Evolutionary conservation across 2,888 invertebrate species (phyloP).

Genomic region (Cataglyphis rosenhaueri): DNA sequence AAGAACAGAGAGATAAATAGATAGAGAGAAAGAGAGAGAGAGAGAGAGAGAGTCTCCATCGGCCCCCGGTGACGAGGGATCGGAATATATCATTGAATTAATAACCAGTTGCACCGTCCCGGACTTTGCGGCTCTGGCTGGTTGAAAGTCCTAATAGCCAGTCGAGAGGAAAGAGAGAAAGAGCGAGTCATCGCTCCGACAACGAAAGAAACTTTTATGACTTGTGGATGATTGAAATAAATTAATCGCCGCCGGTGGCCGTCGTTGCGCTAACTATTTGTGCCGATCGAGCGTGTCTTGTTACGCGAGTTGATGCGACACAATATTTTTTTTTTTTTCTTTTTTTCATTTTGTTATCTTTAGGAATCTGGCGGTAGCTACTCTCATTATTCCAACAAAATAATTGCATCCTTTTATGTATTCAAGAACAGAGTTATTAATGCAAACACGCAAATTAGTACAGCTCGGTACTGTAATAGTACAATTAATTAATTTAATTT

Average conservation of each 20-base stretch:
- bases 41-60: constrained; percentile 32
- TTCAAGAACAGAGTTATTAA: not conserved
- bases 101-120: constrained; percentile 74
- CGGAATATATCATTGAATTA: constrained; percentile 80
- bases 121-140: constrained; percentile 48
- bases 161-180: constrained; percentile 24
- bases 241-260: constrained; percentile 55
- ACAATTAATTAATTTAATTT: not conserved
- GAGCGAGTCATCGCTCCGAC: constrained; percentile 49
- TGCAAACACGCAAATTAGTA: not conserved
- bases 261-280: constrained; percentile 45
- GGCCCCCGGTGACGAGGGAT: constrained; percentile 65
- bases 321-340: not conserved
- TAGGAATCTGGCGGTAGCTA: constrained; percentile 15
- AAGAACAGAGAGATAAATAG: constrained; percentile 31
- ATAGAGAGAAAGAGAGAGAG: constrained; percentile 48
- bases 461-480: not conserved
- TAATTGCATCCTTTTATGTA: constrained; percentile 8
- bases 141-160: constrained; percentile 52
- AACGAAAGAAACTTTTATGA: constrained; percentile 53
- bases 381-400: constrained; percentile 16
- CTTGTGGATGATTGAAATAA: constrained; percentile 54
- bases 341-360: constrained; percentile 6
- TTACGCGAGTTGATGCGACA: constrained; percentile 27
- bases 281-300: constrained; percentile 22